Evolutionary conservation across 2,888 invertebrate species (phyloP), one percentile per base, ranked within the genome.

Genomic region (Sinotaia quadrata): DNA sequence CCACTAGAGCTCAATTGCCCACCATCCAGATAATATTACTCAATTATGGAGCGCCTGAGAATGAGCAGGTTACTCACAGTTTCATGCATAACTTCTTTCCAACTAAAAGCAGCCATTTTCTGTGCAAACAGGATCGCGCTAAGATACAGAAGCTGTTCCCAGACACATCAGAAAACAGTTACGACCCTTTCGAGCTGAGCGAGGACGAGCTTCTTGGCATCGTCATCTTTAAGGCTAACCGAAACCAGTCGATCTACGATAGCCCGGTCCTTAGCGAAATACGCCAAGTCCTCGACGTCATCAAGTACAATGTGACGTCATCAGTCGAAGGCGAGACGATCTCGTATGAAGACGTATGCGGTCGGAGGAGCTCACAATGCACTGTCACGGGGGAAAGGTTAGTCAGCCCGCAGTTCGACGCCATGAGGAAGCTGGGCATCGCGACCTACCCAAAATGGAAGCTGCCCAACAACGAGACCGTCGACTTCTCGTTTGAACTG

Each of bases 121-220:
- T 18, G 18, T 41, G 41, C 41, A 27, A 31, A 18, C 68, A 73
- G 47, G 82, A 84, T 41, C 73, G 74, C 51, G 68, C 69, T 10
- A 62, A 44, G 27, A 52, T 78, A 0, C 33, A 54, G 24, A 37
- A 31, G 1, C 34, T 78, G 21, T 80, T 77, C 62, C 76, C 78
- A 10, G 77, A 76, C 54, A 62, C 51, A 41, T 72, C 73, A 24
- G 73, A 73, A 2, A 57, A 68, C 15, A 69, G 66, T 41, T 78
- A 74, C 33, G 66, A 72, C 54, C 49, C 62, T 4, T 59, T 75
- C 52, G 72, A 73, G 36, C 44, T 65, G 18, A 65, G 31, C 47
- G 65, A 65, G 33, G 47, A 65, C 41, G 56, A 65, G 65, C 54
- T 63, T 52, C 71, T 68, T 49, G 75, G 71, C 0, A 71, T 68